Evolutionary conservation across 2,113 vertebrate species (phyloP).

Genomic region (Budorcas taxicolor): DNA sequence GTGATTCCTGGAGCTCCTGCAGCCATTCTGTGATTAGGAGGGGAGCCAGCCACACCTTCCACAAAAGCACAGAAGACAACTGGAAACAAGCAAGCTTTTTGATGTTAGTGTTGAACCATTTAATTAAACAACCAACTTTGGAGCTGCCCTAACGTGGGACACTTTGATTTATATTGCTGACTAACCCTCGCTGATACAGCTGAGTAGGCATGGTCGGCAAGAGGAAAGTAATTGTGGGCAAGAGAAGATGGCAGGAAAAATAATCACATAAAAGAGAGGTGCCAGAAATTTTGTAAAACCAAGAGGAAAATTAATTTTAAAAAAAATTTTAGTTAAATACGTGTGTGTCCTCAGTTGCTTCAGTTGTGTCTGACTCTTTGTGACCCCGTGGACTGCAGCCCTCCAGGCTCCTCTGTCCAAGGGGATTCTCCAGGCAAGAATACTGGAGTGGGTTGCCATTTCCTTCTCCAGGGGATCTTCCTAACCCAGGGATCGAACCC

Average conservation of each 20-base stretch:
- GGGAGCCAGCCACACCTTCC: background rate
- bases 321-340: background rate
- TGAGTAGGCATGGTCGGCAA: accelerated
- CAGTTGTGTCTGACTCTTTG: background rate
- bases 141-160: too few relatives aligned
- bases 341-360: accelerated
- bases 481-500: accelerated
- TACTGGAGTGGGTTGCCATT: background rate
- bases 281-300: background rate
- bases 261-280: background rate
- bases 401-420: background rate
- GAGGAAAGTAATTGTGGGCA: background rate
- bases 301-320: background rate
- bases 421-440: background rate
- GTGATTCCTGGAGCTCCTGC: background rate
- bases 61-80: background rate
- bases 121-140: background rate
- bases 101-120: background rate
- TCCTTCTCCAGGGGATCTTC: background rate
- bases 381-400: background rate
- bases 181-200: background rate
- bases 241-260: background rate
- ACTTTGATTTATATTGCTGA: too few relatives aligned
- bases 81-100: background rate
- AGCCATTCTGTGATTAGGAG: background rate